These are phyloP conservation scores for Drosophila tripunctata DNA, from an alignment of 2,888 invertebrate genomes.

Conservation along the genomic window DNA sequence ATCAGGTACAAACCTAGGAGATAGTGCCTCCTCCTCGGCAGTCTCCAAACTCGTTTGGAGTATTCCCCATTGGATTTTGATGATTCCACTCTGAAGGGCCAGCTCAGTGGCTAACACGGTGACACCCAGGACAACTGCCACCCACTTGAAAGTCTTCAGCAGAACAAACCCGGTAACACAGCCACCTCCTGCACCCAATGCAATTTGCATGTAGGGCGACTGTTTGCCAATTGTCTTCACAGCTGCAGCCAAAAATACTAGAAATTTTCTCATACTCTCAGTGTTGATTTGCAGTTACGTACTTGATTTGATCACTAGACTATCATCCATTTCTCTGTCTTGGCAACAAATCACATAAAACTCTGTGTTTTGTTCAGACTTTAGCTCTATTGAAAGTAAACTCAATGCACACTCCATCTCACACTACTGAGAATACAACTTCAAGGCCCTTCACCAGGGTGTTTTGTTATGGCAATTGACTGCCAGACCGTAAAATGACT, in stretches of 20 bases:
- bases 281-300: slow-evolving; percentile 32
- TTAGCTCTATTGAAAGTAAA: slow-evolving; percentile 23
- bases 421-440: neutral
- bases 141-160: slow-evolving; percentile 42
- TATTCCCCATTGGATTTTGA: slow-evolving; percentile 12
- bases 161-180: slow-evolving; percentile 37
- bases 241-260: slow-evolving; percentile 13
- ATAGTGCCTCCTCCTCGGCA: neutral
- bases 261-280: slow-evolving; percentile 8
- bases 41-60: neutral
- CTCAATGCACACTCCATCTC: slow-evolving; percentile 20
- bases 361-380: slow-evolving; percentile 2
- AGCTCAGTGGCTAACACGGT: slow-evolving; percentile 36
- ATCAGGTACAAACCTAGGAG: neutral
- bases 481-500: slow-evolving; percentile 51
- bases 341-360: neutral
- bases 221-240: slow-evolving; percentile 23
- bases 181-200: slow-evolving; percentile 36
- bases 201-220: slow-evolving; percentile 59
- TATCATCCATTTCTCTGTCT: slow-evolving; percentile 1
- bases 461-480: slow-evolving; percentile 30
- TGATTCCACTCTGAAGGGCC: slow-evolving; percentile 31
- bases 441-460: neutral
- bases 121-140: slow-evolving; percentile 40
- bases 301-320: slow-evolving; percentile 17